Conservation (phyloP, 2,113 vertebrate genomes). For the Rhabdomys dilectus region DNA sequence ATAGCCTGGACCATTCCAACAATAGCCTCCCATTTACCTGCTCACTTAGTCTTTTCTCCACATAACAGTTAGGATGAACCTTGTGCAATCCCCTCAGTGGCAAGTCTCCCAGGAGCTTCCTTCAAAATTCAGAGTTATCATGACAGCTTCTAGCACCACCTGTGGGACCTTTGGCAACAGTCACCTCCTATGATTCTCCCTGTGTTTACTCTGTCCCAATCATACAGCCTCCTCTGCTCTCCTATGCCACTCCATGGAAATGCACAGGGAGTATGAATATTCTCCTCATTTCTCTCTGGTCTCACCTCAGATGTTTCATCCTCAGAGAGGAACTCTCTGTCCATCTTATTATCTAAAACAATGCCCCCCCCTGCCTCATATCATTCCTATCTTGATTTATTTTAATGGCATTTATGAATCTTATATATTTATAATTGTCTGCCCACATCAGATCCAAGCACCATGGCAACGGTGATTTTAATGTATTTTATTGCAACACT, state of each 20-base stretch:
- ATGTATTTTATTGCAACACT: not conserved
- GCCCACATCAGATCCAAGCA: not conserved
- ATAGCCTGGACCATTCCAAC: not conserved
- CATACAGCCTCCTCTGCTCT: not conserved
- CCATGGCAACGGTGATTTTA: not conserved
- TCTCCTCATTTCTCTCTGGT: not conserved
- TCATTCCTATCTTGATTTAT: not conserved
- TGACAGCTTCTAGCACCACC: not conserved
- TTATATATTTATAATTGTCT: not conserved
- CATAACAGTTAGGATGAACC: not conserved
- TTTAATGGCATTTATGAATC: slow-evolving; percentile 9
- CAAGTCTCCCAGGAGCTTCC: not conserved
- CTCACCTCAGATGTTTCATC: not conserved
- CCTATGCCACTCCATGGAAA: not conserved
- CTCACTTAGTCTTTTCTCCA: not conserved
- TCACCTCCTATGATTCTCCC: not conserved
- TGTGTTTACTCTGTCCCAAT: not conserved
- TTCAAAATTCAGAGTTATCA: not conserved
- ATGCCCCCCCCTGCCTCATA: not conserved
- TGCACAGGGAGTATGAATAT: not conserved
- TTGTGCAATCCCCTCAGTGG: rapidly evolving
- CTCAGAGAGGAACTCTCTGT: not conserved
- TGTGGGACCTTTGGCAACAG: not conserved
- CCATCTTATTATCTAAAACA: not conserved
- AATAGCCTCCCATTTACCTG: rapidly evolving